These are phyloP conservation scores for Cariama cristata DNA, from an alignment of 2,113 vertebrate species.

Conservation along the genomic window DNA sequence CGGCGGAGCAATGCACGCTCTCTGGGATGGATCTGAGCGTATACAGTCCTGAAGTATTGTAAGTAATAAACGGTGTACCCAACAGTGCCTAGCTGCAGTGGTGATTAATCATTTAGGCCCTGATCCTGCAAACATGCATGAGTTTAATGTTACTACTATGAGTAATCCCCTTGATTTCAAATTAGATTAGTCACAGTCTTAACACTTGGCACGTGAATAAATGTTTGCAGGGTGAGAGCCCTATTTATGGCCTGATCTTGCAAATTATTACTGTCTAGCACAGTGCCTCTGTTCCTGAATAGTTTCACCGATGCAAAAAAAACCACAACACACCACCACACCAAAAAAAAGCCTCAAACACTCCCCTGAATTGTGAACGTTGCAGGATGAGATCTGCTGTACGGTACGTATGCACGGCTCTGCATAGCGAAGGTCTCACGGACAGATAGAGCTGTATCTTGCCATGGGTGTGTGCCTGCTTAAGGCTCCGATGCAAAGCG, in stretches of 20 bases:
- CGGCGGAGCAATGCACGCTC: background rate
- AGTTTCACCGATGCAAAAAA: background rate
- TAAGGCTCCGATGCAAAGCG: background rate
- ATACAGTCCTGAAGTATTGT: background rate
- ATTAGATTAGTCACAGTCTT: slow-evolving; percentile 65
- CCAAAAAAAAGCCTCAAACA: background rate
- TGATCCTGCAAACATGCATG: slow-evolving; percentile 50
- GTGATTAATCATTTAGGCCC: slow-evolving; percentile 58
- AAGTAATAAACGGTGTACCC: background rate
- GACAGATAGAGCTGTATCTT: background rate
- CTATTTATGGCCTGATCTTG: slow-evolving; percentile 60
- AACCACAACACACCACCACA: background rate
- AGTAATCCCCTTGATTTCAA: slow-evolving; percentile 65
- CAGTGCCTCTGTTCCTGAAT: background rate
- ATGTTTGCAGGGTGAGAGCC: slow-evolving; percentile 49
- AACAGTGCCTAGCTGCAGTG: slow-evolving; percentile 6
- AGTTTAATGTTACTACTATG: slow-evolving; percentile 63
- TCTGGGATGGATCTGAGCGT: background rate
- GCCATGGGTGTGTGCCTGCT: background rate
- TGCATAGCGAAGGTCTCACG: background rate
- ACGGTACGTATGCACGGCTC: background rate
- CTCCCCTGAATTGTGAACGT: background rate
- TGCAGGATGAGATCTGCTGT: background rate
- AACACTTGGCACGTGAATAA: slow-evolving; percentile 62
- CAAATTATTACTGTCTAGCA: slow-evolving; percentile 53